Percentiles rank a stretch among this genome's conserved stretches.
Conservation (phyloP, 1,140 invertebrate species). For the Zaprionus capensis region DNA sequence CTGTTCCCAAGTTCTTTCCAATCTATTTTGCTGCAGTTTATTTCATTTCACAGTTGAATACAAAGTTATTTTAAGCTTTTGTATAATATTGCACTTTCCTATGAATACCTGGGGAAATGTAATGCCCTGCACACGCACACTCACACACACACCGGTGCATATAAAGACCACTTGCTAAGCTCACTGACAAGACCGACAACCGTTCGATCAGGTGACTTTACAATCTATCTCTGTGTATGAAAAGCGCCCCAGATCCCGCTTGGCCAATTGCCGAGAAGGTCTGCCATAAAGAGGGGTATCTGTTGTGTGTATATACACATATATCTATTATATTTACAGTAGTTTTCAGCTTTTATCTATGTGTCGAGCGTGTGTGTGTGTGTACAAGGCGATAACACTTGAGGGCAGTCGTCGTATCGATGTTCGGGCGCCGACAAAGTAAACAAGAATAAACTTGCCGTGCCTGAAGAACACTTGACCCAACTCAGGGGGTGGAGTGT, state of each 20-base stretch:
- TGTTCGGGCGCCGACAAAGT: slow-evolving; percentile 47
- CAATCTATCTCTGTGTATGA: slow-evolving; percentile 2
- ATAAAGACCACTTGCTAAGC: background rate
- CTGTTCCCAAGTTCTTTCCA: background rate
- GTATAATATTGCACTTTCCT: background rate
- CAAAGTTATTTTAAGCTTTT: background rate
- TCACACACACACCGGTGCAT: background rate
- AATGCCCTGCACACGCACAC: background rate
- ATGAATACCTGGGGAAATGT: background rate
- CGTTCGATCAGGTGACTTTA: slow-evolving; percentile 10
- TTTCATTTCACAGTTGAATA: background rate
- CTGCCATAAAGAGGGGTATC: slow-evolving; percentile 6
- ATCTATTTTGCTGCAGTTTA: background rate
- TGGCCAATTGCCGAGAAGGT: slow-evolving; percentile 3
- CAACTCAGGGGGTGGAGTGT: slow-evolving; percentile 2
- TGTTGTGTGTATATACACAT: slow-evolving; percentile 11
- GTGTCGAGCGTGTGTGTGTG: slow-evolving; percentile 3
- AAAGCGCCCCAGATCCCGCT: slow-evolving; percentile 10
- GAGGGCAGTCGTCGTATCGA: slow-evolving; percentile 34
- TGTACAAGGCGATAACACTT: slow-evolving; percentile 38
- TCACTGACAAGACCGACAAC: background rate
- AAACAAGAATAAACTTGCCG: slow-evolving; percentile 48
- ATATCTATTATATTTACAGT: slow-evolving; percentile 22
- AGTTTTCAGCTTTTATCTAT: slow-evolving; percentile 12
- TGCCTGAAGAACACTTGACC: slow-evolving; percentile 40